These are phyloP conservation scores for Cervus canadensis DNA, from an alignment of 2,113 vertebrate species.

Conservation along the genomic window DNA sequence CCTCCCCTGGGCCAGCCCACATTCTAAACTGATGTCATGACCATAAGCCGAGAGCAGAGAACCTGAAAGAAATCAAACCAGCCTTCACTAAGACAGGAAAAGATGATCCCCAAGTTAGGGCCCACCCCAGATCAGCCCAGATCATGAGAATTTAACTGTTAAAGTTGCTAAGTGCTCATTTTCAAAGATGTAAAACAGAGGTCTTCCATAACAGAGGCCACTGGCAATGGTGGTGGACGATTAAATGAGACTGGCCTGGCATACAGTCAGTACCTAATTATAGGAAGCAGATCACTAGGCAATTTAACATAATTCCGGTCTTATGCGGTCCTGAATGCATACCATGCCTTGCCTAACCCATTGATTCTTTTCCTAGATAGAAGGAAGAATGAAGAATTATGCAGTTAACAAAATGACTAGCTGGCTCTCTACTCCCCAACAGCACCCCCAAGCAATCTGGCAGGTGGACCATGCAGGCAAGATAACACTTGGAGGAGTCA, in stretches of 20 bases:
- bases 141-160: not conserved
- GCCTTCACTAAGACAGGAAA: not conserved
- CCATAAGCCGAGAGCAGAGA: not conserved
- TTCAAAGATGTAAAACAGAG: not conserved
- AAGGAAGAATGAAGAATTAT: not conserved
- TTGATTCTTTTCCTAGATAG: not conserved
- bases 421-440: not conserved
- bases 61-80: not conserved
- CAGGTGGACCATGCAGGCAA: not conserved
- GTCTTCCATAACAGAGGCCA: not conserved
- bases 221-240: rapidly evolving
- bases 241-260: not conserved
- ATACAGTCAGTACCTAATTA: not conserved
- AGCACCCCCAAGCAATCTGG: not conserved
- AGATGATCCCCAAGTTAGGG: not conserved
- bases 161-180: not conserved
- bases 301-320: not conserved
- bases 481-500: not conserved
- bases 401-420: not conserved
- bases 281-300: not conserved
- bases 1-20: not conserved
- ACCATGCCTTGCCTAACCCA: not conserved
- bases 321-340: not conserved
- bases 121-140: not conserved
- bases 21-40: not conserved